Evolutionary conservation across 1,140 invertebrate genomes (phyloP), one percentile per base, ranked within the genome.

Genomic region (Diabrotica virgifera): DNA sequence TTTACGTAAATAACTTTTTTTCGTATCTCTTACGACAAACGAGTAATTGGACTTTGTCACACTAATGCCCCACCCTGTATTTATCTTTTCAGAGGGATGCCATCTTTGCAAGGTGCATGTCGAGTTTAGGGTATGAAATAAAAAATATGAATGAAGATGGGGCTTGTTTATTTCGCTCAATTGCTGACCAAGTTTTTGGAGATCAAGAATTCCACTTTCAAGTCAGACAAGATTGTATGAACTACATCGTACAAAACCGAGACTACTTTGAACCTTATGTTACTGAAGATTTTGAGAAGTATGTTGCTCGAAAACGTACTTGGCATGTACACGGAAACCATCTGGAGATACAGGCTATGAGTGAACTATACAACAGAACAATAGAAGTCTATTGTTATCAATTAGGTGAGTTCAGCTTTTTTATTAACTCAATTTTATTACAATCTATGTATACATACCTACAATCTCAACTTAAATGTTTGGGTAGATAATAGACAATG

Each of bases 211-310:
- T 96, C 91, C 94, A 97, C 79, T 82, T 84, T 62, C 83, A 89
- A 64, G 91, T 96, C 13, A 83, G 94, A 46, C 89, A 91, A 74
- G 87, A 93, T 70, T 96, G 94, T 77, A 94, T 96, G 88, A 94
- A 97, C 81, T 96, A 96, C 74, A 93, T 97, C 82, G 92, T 85
- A 36, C 89, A 92, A 75, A 97, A 97, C 81, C 83, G 86, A 53
- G 95, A 96, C 78, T 94, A 94, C 74, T 97, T 93, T 81, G 91
- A 90, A n/a, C 91, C 94, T 72, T 97, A 95, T 82, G 88, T 97
- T 12, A 96, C 94, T 3, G 95, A 97, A 80, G 93, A 96, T 81
- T 95, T 97, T 78, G 87, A 87, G 57, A 89, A 87, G 14, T 97
- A 97, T 75, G 86, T 97, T 11, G 86, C 87, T 75, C 83, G 94